Evolutionary conservation across 2,888 invertebrate genomes (phyloP).

Genomic region (Sturmia bella): DNA sequence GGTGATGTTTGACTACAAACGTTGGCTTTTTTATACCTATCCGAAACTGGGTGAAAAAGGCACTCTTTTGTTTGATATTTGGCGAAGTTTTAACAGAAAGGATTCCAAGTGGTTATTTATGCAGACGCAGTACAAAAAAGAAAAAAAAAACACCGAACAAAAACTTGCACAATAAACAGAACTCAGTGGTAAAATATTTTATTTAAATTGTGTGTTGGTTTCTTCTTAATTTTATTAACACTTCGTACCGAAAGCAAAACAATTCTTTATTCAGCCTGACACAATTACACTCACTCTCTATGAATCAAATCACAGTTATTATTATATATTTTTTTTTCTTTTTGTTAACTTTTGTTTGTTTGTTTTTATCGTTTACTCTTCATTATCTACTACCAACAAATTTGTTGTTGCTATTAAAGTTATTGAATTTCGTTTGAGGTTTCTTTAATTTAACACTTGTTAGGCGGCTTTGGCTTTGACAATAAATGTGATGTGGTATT

Average conservation of each 20-base stretch:
- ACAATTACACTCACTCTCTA: conserved; percentile 9
- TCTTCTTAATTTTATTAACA: conserved; percentile 25
- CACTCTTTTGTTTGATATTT: conserved; percentile 51
- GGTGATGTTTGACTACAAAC: conserved; percentile 28
- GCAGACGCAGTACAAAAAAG: conserved; percentile 44
- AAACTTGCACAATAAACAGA: conserved; percentile 18
- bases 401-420: conserved; percentile 26
- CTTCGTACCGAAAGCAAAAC: conserved; percentile 11
- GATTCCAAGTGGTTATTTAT: conserved; percentile 45
- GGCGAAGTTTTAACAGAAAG: conserved; percentile 36
- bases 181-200: conserved; percentile 1
- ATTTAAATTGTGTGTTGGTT: conserved; percentile 21
- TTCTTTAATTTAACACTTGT: conserved; percentile 60
- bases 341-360: conserved; percentile 23
- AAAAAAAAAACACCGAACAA: conserved; percentile 16
- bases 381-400: conserved; percentile 47
- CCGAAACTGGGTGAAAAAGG: conserved; percentile 61
- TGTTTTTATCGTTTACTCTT: conserved; percentile 54
- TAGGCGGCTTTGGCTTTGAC: conserved; percentile 43
- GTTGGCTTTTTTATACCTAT: not conserved
- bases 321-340: conserved; percentile 10
- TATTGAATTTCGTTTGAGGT: conserved; percentile 13
- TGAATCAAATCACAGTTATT: conserved; percentile 32
- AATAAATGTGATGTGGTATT: conserved; percentile 53
- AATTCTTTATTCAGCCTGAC: not conserved